These are phyloP conservation scores for Capromys pilorides DNA, from an alignment of 2,797 vertebrate genomes.

Conservation along the genomic window DNA sequence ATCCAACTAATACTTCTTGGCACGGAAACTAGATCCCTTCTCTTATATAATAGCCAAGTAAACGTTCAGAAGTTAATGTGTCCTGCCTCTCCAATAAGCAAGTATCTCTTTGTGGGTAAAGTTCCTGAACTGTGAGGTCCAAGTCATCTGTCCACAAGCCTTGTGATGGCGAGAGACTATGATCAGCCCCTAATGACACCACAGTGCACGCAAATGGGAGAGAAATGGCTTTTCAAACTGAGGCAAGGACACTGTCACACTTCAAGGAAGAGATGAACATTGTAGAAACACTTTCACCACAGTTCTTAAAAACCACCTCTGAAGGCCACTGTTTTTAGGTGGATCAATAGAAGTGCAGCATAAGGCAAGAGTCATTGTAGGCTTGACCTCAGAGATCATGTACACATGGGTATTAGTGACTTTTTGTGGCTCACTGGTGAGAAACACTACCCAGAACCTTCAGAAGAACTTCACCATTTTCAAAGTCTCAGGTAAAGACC, in stretches of 20 bases:
- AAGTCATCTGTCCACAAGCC: rapidly evolving
- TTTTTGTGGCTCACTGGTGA: neutral
- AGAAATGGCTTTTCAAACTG: neutral
- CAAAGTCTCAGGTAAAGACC: neutral
- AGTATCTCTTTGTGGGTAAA: neutral
- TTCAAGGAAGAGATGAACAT: neutral
- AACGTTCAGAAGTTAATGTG: neutral
- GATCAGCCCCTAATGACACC: neutral
- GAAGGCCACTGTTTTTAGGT: too few species aligned
- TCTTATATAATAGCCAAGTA: neutral
- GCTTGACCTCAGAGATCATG: neutral
- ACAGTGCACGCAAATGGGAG: too few species aligned
- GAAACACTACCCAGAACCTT: neutral
- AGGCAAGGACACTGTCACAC: neutral
- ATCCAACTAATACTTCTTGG: neutral
- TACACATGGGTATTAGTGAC: neutral
- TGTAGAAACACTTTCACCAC: neutral
- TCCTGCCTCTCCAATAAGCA: neutral
- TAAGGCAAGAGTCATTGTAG: neutral
- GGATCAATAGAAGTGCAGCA: neutral
- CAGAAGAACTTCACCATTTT: neutral
- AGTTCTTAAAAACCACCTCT: neutral
- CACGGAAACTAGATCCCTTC: neutral
- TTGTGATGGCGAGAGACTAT: neutral
- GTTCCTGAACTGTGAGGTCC: neutral